These are phyloP conservation scores for Epinotia ramella DNA, from an alignment of 2,888 invertebrate species.

Conservation along the genomic window DNA sequence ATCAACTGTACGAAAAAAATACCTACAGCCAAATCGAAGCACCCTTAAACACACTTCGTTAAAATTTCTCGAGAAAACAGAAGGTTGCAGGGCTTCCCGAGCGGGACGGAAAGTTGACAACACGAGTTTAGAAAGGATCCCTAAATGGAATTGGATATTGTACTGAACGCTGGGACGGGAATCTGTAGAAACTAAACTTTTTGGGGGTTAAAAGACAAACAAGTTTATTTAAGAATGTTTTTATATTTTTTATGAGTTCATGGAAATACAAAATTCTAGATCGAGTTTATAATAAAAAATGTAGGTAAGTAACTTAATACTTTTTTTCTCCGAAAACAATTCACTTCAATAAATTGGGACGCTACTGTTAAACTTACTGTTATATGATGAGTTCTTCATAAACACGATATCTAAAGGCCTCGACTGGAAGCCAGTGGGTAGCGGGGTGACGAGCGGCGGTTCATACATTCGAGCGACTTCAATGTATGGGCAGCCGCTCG, in stretches of 20 bases:
- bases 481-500: no score
- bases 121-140: conserved; percentile 32
- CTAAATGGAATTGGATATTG: conserved; percentile 10
- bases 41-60: conserved; percentile 24
- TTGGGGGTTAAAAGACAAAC: not conserved
- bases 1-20: not conserved
- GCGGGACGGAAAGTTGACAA: conserved; percentile 58
- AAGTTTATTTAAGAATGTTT: not conserved
- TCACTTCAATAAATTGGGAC: no score
- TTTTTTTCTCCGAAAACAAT: no score
- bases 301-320: no score
- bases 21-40: conserved; percentile 3
- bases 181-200: conserved; percentile 18
- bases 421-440: no score
- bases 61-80: conserved; percentile 48
- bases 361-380: no score
- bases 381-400: not conserved
- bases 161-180: conserved; percentile 6
- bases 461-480: no score
- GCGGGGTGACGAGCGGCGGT: no score
- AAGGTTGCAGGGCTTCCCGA: conserved; percentile 58
- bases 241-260: no score
- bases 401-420: not conserved
- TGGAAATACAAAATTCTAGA: no score
- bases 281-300: no score